A percentile compares a stretch with the other conserved stretches of the same genome.
Conservation (phyloP, 2,113 vertebrate species). For the Probosciger aterrimus region DNA sequence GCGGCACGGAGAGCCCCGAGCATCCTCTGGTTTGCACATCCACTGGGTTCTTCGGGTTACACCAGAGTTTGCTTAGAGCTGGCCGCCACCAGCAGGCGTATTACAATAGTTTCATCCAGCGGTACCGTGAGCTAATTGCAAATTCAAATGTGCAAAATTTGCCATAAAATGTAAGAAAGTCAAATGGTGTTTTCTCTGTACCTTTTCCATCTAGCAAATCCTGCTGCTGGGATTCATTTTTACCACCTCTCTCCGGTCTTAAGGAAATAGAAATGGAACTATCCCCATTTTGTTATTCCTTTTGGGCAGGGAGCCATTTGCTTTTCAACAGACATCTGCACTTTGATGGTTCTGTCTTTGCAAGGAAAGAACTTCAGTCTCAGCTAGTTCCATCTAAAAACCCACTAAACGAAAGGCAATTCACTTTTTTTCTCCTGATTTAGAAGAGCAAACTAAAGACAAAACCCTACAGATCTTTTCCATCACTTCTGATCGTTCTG, state of each 20-base stretch:
- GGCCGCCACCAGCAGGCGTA: background rate
- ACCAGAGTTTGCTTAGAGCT: background rate
- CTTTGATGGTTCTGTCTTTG: background rate
- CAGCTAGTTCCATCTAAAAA: background rate
- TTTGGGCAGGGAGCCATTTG: background rate
- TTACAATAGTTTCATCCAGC: background rate
- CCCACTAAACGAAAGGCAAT: background rate
- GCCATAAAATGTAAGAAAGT: background rate
- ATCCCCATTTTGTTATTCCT: background rate
- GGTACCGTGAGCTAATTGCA: background rate
- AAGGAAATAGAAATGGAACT: background rate
- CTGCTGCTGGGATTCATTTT: fast-evolving
- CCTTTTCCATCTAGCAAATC: background rate
- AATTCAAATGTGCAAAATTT: background rate
- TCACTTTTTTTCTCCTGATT: background rate
- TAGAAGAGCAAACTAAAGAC: background rate
- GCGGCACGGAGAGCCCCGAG: no score
- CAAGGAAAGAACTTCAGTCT: background rate
- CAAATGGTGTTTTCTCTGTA: background rate
- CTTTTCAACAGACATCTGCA: background rate
- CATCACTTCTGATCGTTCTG: background rate
- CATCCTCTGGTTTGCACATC: background rate
- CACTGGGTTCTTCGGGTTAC: background rate
- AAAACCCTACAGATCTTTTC: background rate
- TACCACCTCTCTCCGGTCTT: no score